A percentile compares a stretch with the other conserved stretches of the same genome.
Conservation (phyloP, 1,140 invertebrate species). For the Holcopasites calliopsidis region DNA sequence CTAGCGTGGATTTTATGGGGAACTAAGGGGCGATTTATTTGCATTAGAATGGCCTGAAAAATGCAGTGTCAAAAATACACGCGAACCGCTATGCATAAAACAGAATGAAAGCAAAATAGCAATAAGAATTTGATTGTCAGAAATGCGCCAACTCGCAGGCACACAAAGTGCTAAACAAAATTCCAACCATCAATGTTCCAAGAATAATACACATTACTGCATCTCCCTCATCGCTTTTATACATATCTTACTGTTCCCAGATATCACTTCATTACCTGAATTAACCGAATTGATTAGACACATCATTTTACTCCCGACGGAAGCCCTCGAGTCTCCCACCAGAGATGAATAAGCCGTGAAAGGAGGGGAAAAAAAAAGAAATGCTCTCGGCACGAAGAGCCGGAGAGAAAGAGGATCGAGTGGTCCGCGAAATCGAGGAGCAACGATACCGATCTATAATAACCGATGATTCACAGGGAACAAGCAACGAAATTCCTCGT, state of each 20-base stretch:
- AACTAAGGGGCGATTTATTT: neutral
- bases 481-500: slow-evolving; percentile 24
- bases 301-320: no score
- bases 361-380: neutral
- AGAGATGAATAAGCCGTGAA: neutral
- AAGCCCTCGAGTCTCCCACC: neutral
- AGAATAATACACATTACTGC: no score
- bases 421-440: neutral
- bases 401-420: neutral
- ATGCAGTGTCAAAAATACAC: no score
- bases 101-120: no score
- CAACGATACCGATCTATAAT: slow-evolving; percentile 24
- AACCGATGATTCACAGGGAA: slow-evolving; percentile 13
- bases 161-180: no score
- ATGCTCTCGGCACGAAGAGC: no score
- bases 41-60: no score
- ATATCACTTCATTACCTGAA: neutral
- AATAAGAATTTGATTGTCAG: no score
- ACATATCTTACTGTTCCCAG: neutral
- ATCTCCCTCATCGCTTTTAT: no score
- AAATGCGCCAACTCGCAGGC: neutral
- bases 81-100: no score
- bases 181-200: no score
- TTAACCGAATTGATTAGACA: neutral
- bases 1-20: slow-evolving; percentile 12